Percentiles rank a stretch among this genome's conserved stretches.
Conservation (phyloP, 2,888 invertebrate species). For the Ceratothoa steindachneri region DNA sequence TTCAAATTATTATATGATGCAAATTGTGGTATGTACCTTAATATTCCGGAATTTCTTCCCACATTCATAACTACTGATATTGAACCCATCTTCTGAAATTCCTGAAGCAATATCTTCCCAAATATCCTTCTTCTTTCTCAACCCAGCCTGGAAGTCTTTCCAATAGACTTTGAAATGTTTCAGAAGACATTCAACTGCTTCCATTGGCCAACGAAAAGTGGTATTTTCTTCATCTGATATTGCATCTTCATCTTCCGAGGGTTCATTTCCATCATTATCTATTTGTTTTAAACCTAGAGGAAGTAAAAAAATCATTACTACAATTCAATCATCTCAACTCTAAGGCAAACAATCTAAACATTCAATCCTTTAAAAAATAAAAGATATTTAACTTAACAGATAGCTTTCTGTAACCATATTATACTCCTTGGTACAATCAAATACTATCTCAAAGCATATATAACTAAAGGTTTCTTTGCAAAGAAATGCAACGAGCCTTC, state of each 20-base stretch:
- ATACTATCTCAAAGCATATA: too few relatives aligned
- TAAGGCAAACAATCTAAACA: too few relatives aligned
- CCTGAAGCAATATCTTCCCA: neutral
- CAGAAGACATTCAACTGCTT: neutral
- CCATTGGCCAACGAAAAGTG: neutral
- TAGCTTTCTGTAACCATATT: too few relatives aligned
- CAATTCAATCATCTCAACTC: too few relatives aligned
- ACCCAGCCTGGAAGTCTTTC: neutral
- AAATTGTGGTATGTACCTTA: too few relatives aligned
- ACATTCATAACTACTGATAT: neutral
- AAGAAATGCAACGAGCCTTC: too few relatives aligned
- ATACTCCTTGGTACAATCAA: too few relatives aligned
- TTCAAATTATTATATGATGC: too few relatives aligned
- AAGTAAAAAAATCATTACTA: too few relatives aligned
- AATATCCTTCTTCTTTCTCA: constrained; percentile 6
- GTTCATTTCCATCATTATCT: neutral
- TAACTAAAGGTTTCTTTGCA: too few relatives aligned
- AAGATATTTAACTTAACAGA: too few relatives aligned
- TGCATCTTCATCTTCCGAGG: neutral
- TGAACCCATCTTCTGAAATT: neutral
- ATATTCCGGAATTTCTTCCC: constrained; percentile 3
- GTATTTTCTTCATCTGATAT: neutral
- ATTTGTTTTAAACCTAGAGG: neutral
- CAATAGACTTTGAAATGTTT: neutral
- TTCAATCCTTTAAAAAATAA: too few relatives aligned